A percentile compares a stretch with the other conserved stretches of the same genome.
These are phyloP conservation scores for Elaphurus davidianus DNA, from an alignment of 2,113 vertebrate genomes.

Conservation along the genomic window DNA sequence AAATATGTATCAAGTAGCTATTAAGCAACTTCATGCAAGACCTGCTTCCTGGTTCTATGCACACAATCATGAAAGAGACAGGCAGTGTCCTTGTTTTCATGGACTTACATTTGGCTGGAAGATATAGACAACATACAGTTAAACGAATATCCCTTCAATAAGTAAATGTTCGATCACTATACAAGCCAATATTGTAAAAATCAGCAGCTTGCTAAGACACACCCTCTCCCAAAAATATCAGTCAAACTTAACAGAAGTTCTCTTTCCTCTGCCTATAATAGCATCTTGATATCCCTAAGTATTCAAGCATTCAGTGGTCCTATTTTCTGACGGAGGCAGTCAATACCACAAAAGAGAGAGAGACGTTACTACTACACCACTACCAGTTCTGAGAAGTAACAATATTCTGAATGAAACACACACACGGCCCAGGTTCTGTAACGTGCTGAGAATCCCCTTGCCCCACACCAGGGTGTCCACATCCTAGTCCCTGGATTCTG, in stretches of 20 bases:
- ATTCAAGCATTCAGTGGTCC: background rate
- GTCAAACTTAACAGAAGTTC: background rate
- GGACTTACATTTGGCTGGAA: background rate
- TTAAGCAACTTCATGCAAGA: background rate
- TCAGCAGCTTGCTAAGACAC: background rate
- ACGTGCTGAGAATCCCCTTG: background rate
- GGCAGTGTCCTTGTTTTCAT: background rate
- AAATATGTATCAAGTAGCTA: background rate
- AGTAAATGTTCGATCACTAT: background rate
- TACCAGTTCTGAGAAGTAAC: background rate
- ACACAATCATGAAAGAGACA: background rate
- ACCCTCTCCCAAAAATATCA: background rate
- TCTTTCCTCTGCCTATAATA: background rate
- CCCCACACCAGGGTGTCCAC: accelerated
- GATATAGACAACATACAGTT: background rate
- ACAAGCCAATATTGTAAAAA: background rate
- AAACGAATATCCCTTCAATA: background rate
- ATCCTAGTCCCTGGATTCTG: background rate
- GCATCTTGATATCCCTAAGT: background rate
- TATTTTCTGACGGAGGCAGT: background rate
- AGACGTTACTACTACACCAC: background rate
- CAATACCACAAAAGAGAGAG: background rate
- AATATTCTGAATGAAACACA: background rate
- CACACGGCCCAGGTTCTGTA: background rate
- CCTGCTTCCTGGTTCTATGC: background rate